Conservation (phyloP, 1,140 invertebrate species). For the Pseudomyrmex cubaensis region DNA sequence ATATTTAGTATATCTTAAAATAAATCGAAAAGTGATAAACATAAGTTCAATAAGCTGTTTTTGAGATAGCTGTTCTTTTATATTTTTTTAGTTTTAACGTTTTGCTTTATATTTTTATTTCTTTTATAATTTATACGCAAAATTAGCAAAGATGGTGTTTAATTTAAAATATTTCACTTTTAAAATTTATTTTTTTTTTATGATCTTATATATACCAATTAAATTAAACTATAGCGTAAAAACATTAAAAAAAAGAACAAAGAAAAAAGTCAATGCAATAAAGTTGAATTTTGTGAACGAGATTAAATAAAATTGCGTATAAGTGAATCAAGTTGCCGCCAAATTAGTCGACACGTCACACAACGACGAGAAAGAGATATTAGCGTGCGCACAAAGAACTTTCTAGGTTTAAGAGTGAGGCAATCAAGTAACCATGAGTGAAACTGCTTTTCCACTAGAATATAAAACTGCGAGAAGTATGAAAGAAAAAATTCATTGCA, state of each 20-base stretch:
- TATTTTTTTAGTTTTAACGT: too few relatives aligned
- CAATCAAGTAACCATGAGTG: slow-evolving; percentile 77
- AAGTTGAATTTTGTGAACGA: slow-evolving; percentile 9
- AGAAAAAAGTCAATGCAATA: background rate
- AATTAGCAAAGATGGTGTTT: too few relatives aligned
- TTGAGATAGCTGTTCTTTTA: too few relatives aligned
- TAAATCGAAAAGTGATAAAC: too few relatives aligned
- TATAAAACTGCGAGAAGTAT: background rate
- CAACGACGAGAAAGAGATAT: slow-evolving; percentile 70
- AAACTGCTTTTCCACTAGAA: slow-evolving; percentile 78
- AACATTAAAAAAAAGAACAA: background rate
- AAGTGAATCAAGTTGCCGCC: background rate
- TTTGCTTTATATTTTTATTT: too few relatives aligned
- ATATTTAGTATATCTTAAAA: background rate
- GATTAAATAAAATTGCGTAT: slow-evolving; percentile 36
- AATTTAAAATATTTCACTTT: too few relatives aligned
- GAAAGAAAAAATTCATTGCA: background rate
- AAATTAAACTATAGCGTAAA: background rate
- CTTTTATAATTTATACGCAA: too few relatives aligned
- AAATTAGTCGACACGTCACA: slow-evolving; percentile 73
- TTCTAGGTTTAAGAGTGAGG: slow-evolving; percentile 80
- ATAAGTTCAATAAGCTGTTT: too few relatives aligned
- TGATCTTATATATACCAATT: background rate
- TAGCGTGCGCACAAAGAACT: slow-evolving; percentile 76
- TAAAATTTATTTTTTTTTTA: too few relatives aligned